Evolutionary conservation across 2,888 invertebrate genomes (phyloP), one percentile per base, ranked within the genome.

Genomic region (Scrobipalpa costella): DNA sequence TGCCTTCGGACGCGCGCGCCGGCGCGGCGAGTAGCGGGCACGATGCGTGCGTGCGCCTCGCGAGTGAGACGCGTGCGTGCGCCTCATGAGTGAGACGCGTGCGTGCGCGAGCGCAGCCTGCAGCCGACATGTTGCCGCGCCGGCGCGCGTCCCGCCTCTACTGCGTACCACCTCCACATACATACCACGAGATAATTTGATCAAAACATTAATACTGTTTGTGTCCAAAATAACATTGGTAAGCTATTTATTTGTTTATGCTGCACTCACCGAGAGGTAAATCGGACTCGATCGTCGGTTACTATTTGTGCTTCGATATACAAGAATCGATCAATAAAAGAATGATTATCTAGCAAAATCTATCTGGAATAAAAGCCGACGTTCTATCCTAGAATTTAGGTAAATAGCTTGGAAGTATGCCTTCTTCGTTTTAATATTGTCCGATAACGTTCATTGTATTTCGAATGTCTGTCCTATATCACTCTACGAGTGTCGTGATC

Each of bases 321-420:
- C 86, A 80, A 83, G 82, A 78, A 83, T 83, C 84, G 81, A 85
- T 80, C 84, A 77, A 81, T 83, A 83, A 85, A 84, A 85, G 68
- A 84, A 89, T 84, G 83, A 81, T 81, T 83, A 86, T 90, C 91
- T 91, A 91, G 91, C 91, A 90, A 89, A 89, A 87, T 89, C 91
- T 91, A 91, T 86, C 85, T 84, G 90, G 90, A 89, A 88, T 90
- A 88, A 88, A 88, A 90, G 90, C 90, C 83, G 86, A 90, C 87
- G 80, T 85, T 86, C 87, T 90, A 90, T 85, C 80, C 86, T 90
- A 91, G 76, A 85, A 86, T 86, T 88, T 88, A 85, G 84, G 81
- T 88, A 83, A 87, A 84, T 85, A 88, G 86, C 85, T 85, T 86
- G 90, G 91, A 91, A 90, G 90, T 89, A 86, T 88, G 89, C 88